phyloP scores from a whole-genome alignment of 2,113 vertebrate species.

The Chauna torquata region DNA sequence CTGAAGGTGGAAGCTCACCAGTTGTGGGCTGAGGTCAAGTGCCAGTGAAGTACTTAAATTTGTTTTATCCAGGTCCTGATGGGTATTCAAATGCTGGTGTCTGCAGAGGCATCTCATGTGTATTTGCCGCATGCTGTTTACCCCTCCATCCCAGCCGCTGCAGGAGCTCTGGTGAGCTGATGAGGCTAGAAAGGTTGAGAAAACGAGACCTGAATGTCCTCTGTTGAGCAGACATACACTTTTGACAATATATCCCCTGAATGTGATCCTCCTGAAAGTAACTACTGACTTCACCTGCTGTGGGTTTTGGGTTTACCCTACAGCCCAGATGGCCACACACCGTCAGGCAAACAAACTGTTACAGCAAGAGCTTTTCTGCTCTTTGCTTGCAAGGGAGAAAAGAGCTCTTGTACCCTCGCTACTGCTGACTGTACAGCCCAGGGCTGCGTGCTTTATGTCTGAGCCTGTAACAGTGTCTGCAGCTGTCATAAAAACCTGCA shows the following conservation, averaged over 20 bases:
- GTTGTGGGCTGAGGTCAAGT: neutral
- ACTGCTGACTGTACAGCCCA: neutral
- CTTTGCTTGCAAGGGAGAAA: neutral
- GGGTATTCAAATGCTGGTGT: neutral
- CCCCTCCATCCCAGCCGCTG: neutral
- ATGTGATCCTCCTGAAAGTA: neutral
- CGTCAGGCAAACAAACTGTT: neutral
- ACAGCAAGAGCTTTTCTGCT: neutral
- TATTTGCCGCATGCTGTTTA: neutral
- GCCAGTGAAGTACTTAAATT: neutral
- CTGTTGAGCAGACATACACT: neutral
- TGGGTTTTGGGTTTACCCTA: neutral
- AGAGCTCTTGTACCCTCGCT: neutral
- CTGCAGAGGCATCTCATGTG: neutral
- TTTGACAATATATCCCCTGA: neutral
- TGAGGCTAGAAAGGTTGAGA: neutral
- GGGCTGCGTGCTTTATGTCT: constrained; percentile 12
- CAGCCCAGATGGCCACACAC: neutral
- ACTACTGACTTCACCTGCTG: neutral
- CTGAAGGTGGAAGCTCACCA: neutral
- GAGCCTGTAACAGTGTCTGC: constrained; percentile 11
- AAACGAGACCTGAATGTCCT: neutral
- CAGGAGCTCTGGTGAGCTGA: neutral
- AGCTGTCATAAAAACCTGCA: constrained; percentile 23
- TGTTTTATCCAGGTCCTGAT: neutral